phyloP scores from a whole-genome alignment of 2,888 invertebrate species.

The Callosobruchus maculatus region DNA sequence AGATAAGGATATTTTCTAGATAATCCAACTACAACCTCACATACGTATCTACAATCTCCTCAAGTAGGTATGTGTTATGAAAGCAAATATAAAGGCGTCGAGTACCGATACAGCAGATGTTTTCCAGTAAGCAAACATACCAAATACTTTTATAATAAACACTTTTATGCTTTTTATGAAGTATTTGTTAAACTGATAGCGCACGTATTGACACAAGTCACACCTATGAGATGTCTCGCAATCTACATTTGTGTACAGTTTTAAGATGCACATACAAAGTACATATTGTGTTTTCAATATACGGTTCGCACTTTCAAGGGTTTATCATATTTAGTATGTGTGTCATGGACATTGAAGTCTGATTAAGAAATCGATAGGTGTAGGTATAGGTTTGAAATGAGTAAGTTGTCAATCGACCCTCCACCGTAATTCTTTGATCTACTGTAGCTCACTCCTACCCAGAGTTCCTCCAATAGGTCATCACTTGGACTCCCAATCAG shows the following conservation, averaged over 20 bases:
- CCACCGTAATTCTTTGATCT: no score
- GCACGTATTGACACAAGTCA: neutral
- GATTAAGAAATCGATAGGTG: no score
- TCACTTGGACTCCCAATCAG: no score
- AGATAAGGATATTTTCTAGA: neutral
- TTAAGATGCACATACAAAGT: neutral
- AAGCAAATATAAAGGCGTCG: neutral
- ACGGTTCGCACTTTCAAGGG: neutral
- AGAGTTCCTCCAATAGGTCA: no score
- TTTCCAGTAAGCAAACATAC: neutral
- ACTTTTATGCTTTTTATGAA: neutral
- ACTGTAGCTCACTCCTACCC: no score
- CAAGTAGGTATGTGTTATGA: neutral
- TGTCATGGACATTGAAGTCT: neutral
- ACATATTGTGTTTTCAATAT: neutral
- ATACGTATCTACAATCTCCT: neutral
- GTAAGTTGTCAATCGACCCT: no score
- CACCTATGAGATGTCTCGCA: neutral
- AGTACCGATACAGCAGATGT: neutral
- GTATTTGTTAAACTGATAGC: neutral
- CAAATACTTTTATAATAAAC: neutral
- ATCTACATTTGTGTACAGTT: neutral
- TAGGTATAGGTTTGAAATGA: no score
- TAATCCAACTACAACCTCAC: neutral
- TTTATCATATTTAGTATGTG: neutral